Evolutionary conservation across 2,113 vertebrate species (phyloP), one percentile per base, ranked within the genome.

Genomic region (Amphiprion percula): DNA sequence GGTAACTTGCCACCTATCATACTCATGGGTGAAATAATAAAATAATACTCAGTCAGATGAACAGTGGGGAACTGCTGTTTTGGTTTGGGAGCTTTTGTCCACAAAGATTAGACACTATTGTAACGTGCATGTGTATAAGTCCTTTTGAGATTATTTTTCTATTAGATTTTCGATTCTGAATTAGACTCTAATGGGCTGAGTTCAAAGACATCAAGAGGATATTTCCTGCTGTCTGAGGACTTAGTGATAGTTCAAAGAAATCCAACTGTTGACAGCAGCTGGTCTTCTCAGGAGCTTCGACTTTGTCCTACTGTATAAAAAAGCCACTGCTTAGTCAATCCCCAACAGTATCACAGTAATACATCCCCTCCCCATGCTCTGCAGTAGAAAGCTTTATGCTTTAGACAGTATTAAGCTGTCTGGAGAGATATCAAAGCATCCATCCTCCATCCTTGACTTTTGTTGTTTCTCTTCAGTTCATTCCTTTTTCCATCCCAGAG

Each of bases 131-230:
- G 53, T 55, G 46, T 64, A 24, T 49, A 55, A 79, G 53, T 82
- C 65, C 52, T 58, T 49, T 49, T 61, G 63, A 84, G 88, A 88
- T 87, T 80, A 87, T 87, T 86, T 86, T 86, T 81, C 71, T 58
- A 82, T 83, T 81, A 62, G 33, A 78, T 61, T 83, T 77, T 78
- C 39, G 59, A 70, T 85, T 84, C 71, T 77, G 67, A 91, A 85
- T 79, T 64, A 72, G 78, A 80, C 33, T 87, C 78, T 84, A 85
- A 87, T 86, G 80, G 47, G 54, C 41, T 0, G 33, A 81, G 83
- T 90, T 93, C 87, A 92, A 91, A 91, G 87, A 44, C 58, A 69
- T 72, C 74, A 79, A 83, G 83, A 88, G 86, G 86, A 91, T 90
- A 88, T 90, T 61, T 93, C 90, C 90, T 83, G 86, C 90, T 87